A percentile compares a stretch with the other conserved stretches of the same genome.
Evolutionary conservation across 2,113 vertebrate genomes (phyloP).

Genomic region (Salvator merianae): DNA sequence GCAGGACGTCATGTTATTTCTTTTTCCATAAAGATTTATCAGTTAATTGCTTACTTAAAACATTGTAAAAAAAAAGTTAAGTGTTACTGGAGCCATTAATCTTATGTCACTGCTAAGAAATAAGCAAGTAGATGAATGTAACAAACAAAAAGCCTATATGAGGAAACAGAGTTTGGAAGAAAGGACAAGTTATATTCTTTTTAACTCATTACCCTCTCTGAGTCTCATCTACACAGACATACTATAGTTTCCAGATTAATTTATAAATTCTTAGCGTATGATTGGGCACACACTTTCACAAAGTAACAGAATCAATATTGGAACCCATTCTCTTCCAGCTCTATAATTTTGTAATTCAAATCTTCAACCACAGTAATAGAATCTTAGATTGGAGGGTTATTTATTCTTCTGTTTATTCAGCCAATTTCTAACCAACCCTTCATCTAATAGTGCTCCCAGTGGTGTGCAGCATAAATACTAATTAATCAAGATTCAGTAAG

Average conservation of each 20-base stretch:
- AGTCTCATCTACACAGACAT: not conserved
- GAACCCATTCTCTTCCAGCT: not conserved
- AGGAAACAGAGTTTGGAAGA: not conserved
- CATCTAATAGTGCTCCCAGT: too few relatives aligned
- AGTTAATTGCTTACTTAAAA: conserved; percentile 16
- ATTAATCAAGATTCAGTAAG: too few relatives aligned
- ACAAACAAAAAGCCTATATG: not conserved
- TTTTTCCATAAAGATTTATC: not conserved
- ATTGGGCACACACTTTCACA: not conserved
- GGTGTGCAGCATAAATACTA: too few relatives aligned
- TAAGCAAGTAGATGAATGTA: not conserved
- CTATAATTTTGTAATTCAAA: too few relatives aligned
- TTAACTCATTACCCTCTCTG: not conserved
- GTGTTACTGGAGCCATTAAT: conserved; percentile 13
- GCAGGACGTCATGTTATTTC: not conserved
- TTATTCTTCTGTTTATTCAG: too few relatives aligned
- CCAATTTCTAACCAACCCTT: too few relatives aligned
- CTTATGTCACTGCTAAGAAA: not conserved
- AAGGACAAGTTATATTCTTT: not conserved
- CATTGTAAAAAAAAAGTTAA: not conserved
- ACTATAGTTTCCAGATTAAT: not conserved
- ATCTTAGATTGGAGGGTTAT: not conserved
- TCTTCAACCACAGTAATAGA: too few relatives aligned
- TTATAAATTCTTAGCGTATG: not conserved
- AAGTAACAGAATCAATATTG: not conserved